Evolutionary conservation across 2,113 vertebrate genomes (phyloP).

Genomic region (Coracopsis vasa): DNA sequence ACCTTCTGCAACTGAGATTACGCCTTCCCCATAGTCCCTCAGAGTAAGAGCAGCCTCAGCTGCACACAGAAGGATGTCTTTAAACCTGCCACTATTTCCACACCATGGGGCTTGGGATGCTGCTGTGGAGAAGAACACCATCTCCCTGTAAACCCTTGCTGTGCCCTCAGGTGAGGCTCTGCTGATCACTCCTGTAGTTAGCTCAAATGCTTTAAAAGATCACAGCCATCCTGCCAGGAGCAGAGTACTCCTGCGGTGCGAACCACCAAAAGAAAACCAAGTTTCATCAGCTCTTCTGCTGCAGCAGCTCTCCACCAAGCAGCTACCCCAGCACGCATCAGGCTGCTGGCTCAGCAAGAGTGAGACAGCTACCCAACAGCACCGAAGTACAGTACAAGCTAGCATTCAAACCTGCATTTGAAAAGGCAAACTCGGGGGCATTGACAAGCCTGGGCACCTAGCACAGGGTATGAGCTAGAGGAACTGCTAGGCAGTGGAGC

Average conservation of each 20-base stretch:
- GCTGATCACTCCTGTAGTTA: background rate
- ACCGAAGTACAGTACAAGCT: background rate
- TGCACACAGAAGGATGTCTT: background rate
- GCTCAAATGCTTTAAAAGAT: background rate
- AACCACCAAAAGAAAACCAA: background rate
- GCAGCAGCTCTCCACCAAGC: background rate
- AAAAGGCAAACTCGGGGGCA: background rate
- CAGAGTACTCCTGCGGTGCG: background rate
- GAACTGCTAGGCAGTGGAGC: background rate
- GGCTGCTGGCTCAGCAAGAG: background rate
- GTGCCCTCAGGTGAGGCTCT: background rate
- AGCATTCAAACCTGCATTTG: background rate
- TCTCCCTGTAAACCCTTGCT: background rate
- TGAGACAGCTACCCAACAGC: background rate
- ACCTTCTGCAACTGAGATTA: background rate
- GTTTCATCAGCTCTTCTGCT: background rate
- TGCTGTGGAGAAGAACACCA: background rate
- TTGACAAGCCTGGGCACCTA: background rate
- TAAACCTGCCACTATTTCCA: background rate
- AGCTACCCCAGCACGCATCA: background rate
- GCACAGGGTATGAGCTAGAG: background rate
- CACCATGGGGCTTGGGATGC: fast-evolving
- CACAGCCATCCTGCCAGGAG: background rate
- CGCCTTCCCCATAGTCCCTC: fast-evolving
- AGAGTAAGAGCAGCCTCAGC: background rate